A percentile compares a stretch with the other conserved stretches of the same genome.
Conservation (phyloP, 1,140 invertebrate genomes). For the Eumaeus atala region DNA sequence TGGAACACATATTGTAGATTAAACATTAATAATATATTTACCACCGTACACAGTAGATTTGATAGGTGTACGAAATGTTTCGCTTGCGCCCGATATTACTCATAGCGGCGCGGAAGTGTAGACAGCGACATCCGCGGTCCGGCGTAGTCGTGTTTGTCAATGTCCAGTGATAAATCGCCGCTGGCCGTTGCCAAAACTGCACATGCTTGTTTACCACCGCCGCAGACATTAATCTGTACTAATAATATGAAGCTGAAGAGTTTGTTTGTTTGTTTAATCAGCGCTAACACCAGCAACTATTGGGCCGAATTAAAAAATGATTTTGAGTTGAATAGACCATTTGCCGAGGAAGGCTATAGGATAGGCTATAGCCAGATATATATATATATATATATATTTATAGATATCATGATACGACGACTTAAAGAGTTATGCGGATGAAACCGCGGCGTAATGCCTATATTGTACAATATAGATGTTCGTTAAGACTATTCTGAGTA, state of each 20-base stretch:
- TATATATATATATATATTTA: no score
- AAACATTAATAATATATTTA: background rate
- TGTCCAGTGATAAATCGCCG: conserved; percentile 46
- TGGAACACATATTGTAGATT: no score
- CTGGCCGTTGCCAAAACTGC: conserved; percentile 46
- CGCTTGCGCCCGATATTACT: conserved; percentile 37
- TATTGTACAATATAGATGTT: no score
- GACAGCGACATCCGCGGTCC: conserved; percentile 56
- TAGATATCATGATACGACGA: no score
- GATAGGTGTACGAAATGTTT: conserved; percentile 19
- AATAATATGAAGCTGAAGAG: background rate
- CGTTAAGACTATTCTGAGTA: no score
- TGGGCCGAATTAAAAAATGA: no score
- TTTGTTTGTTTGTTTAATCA: no score
- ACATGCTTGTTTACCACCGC: conserved; percentile 31
- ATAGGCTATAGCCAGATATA: no score
- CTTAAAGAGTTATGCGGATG: no score
- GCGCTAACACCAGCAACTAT: background rate
- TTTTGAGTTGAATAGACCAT: no score
- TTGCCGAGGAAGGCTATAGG: no score
- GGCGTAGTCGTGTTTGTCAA: conserved; percentile 54
- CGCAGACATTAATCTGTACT: conserved; percentile 7
- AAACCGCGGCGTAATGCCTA: no score
- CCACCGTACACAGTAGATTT: background rate
- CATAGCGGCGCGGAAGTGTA: conserved; percentile 49